Percentiles rank a stretch among this genome's conserved stretches.
phyloP scores from a whole-genome alignment of 2,113 vertebrate species.

The Pterocles orientalis region DNA sequence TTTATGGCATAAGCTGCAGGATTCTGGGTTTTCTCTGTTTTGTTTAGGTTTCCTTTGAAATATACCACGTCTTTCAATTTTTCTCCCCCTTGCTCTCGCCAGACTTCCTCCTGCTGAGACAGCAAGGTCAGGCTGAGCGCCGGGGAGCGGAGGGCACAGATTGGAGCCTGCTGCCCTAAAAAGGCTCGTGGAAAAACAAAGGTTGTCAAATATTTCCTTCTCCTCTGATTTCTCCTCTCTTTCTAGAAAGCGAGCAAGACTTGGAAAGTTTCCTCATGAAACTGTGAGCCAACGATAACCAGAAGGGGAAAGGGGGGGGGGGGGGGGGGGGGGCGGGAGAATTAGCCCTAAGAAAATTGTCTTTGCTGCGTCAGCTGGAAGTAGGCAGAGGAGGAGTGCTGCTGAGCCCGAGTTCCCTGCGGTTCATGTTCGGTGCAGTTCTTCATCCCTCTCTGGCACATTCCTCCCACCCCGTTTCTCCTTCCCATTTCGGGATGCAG shows the following conservation, averaged over 20 bases:
- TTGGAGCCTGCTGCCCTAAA: conserved; percentile 66
- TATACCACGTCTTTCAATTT: conserved; percentile 42
- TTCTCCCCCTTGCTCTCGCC: neutral
- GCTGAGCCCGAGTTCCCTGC: conserved; percentile 27
- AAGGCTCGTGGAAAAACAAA: conserved; percentile 72
- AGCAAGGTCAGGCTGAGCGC: conserved; percentile 51
- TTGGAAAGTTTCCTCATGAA: conserved; percentile 44
- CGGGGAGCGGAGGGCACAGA: conserved; percentile 42
- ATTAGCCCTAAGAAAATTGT: conserved; percentile 56
- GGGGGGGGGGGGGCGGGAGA: neutral
- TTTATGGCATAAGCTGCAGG: conserved; percentile 53
- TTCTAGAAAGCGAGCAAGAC: conserved; percentile 66
- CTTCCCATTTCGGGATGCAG: rapidly evolving
- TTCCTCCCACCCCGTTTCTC: neutral
- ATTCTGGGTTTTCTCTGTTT: conserved; percentile 61
- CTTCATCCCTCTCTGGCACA: neutral
- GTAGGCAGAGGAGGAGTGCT: conserved; percentile 14
- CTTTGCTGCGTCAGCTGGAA: conserved; percentile 71
- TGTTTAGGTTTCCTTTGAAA: conserved; percentile 59
- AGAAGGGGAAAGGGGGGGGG: conserved; percentile 6
- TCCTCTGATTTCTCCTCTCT: conserved; percentile 49
- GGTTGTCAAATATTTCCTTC: conserved; percentile 66
- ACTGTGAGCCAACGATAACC: conserved; percentile 66
- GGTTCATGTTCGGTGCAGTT: neutral
- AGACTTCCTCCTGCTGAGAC: conserved; percentile 61